Base-by-base conservation (phyloP, 2,888 invertebrate genomes). In the Pyralis farinalis region DNA sequence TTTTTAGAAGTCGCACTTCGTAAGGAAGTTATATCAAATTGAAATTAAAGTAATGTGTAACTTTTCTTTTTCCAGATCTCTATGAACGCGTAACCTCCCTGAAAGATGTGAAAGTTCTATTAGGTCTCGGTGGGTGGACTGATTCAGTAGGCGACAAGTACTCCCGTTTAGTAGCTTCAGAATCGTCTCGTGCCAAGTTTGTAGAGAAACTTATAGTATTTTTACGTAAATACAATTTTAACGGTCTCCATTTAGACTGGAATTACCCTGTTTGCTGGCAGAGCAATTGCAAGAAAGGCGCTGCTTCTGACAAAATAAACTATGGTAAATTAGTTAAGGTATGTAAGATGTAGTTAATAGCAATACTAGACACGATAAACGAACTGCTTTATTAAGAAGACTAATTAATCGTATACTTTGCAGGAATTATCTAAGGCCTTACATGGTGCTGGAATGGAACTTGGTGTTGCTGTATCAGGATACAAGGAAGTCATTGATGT, bases 61-160 rank as follows among this genome's bases (percentile, higher is more conserved):
- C n/a, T n/a, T n/a, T n/a, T n/a, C n/a, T n/a, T n/a, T n/a, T 62
- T 62, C n/a, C 74, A 95, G 96, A 94, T 73, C 91, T 96, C 36
- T 97, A 97, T 67, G 92, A 94, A 55, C 90, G 97, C 49, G 91
- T 95, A 1, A 94, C 95, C 0, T 91, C 93, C 0, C 79, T 95
- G 9, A 89, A 90, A 42, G 93, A 91, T 34, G 85, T 91, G 0
- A 90, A 92, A 51, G 93, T 96, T 0, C 73, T 97, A 4, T 79
- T 98, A 21, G 96, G 96, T 1, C 74, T 98, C 39, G 98, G 98
- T n/a, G 98, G 98, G 0, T 98, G 98, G 98, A 97, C 96, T 0
- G 97, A 98, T 74, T 97, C 97, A 0, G 91, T 94, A 0, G 96
- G 96, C 0, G 95, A 96, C 63, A 97, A 97, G 70, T 97, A 97